Percentiles rank a stretch among this genome's conserved stretches.
Evolutionary conservation across 2,797 vertebrate species (phyloP).

Genomic region (Pseudomugil tenellus): DNA sequence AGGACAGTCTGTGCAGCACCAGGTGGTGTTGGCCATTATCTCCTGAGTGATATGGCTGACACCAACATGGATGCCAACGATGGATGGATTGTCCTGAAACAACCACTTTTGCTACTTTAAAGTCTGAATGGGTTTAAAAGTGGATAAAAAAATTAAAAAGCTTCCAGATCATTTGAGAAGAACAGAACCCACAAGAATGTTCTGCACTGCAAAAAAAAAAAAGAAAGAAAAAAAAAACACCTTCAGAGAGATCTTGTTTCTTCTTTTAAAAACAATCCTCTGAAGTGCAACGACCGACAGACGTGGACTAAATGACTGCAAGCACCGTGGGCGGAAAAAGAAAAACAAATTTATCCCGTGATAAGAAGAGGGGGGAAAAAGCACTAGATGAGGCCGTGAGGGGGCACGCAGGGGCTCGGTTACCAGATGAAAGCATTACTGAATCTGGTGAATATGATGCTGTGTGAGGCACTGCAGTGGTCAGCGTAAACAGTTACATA

Average conservation of each 20-base stretch:
- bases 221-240: no score
- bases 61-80: neutral
- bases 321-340: slow-evolving; percentile 34
- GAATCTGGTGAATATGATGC: slow-evolving; percentile 35
- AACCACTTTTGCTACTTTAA: neutral
- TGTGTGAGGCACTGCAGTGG: slow-evolving; percentile 34
- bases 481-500: slow-evolving; percentile 61
- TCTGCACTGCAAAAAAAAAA: slow-evolving; percentile 3
- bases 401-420: slow-evolving; percentile 10
- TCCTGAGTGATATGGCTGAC: slow-evolving; percentile 1
- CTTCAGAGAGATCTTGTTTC: slow-evolving; percentile 1
- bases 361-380: slow-evolving; percentile 20
- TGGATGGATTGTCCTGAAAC: neutral
- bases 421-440: slow-evolving; percentile 50
- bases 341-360: slow-evolving; percentile 24
- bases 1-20: slow-evolving; percentile 20
- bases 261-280: slow-evolving; percentile 4
- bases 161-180: neutral
- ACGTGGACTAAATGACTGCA: slow-evolving; percentile 9
- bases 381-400: slow-evolving; percentile 34
- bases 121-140: neutral
- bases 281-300: neutral
- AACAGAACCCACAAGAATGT: neutral
- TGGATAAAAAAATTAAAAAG: neutral
- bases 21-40: neutral